These are phyloP conservation scores for Drosophila parabipectinata DNA, from an alignment of 1,140 invertebrate species.

Conservation along the genomic window DNA sequence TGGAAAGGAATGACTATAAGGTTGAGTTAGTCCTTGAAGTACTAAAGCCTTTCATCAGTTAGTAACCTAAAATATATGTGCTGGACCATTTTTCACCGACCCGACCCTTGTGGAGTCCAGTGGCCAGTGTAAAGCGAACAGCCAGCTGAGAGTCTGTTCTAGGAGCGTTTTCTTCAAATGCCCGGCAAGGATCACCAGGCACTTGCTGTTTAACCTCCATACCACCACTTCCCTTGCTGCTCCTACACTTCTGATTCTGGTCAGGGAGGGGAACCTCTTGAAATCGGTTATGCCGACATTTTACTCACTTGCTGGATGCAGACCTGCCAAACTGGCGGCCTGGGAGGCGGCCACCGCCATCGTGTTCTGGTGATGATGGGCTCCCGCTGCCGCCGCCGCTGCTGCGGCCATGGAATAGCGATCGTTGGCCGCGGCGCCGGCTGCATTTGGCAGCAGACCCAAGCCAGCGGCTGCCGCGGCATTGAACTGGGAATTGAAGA, in stretches of 20 bases:
- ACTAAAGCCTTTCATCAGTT: no score
- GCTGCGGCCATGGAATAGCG: slow-evolving; percentile 78
- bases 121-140: slow-evolving; percentile 56
- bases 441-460: slow-evolving; percentile 81
- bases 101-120: background rate
- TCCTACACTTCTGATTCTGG: background rate
- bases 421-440: slow-evolving; percentile 68
- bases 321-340: slow-evolving; percentile 89
- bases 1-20: background rate
- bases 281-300: slow-evolving; percentile 64
- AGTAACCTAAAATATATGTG: slow-evolving; percentile 8
- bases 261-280: slow-evolving; percentile 2
- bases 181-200: slow-evolving; percentile 26
- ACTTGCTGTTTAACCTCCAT: slow-evolving; percentile 71
- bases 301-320: slow-evolving; percentile 88
- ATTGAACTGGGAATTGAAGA: slow-evolving; percentile 83
- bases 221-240: background rate
- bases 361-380: slow-evolving; percentile 89
- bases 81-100: slow-evolving; percentile 36
- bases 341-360: slow-evolving; percentile 92
- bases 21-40: no score
- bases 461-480: slow-evolving; percentile 84
- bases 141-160: slow-evolving; percentile 36
- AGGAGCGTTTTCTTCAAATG: slow-evolving; percentile 73
- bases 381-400: slow-evolving; percentile 85